Base-by-base conservation (phyloP, 2,113 vertebrate species). In the Philantomba maxwellii region DNA sequence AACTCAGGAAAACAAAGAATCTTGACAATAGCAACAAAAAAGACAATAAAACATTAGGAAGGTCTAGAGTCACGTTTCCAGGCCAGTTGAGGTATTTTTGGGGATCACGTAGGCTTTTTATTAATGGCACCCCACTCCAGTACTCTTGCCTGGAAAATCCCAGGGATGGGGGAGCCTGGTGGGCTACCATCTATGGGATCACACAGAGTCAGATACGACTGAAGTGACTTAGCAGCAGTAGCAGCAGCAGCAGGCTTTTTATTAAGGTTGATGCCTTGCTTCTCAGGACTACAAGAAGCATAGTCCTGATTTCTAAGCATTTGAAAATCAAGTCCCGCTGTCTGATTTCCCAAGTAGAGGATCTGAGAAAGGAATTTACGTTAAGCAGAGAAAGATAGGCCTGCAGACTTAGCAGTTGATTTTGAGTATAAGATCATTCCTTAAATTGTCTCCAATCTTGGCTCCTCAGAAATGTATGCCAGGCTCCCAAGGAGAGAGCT, bases 1-100 rank as follows among this genome's bases (percentile, higher is more conserved):
- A 94, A 64, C 23, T 77, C 55, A 62, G 14, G 30, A 47, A 91
- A 94, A 62, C 36, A 94, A 83, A 88, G n/a, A 77, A 26, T 60
- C 8, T 49, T 82, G 45, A 60, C 11, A 70, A 84, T 0, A 45
- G 10, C 0, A 51, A 60, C 10, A 75, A 23, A 19, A 55, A 57
- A 80, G 60, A 70, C 13, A 64, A 26, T 4, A 33, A 57, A 84
- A 62, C 4, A 75, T 75, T 53, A 81, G 91, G 81, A 80, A 58
- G 19, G 15, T 47, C 51, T 60, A 28, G 58, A 60, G 26, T 60
- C 58, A 28, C 12, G 12, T 60, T 60, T 58, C 57, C 0, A 0
- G 57, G 57, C 10, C 25, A 58, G 25, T 5, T 58, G 57, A 58
- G 57, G 25, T 28, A 25, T 58, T 28, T 57, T 58, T 58, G 2